Evolutionary conservation across 1,140 invertebrate species (phyloP).

Genomic region (Pristionchus pacificus): DNA sequence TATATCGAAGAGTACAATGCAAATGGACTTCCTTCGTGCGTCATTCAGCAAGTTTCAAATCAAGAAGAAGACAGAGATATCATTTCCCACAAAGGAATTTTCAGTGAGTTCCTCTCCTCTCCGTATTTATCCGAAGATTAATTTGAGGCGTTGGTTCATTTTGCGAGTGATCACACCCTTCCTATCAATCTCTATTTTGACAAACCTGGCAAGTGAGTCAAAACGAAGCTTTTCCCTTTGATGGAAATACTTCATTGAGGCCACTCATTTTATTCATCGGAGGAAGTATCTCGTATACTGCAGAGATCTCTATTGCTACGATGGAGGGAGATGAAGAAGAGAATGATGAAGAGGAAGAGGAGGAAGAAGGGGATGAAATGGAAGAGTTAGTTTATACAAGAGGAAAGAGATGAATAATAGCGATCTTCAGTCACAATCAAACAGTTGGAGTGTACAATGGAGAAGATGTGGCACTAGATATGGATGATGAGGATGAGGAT

Average conservation of each 20-base stretch:
- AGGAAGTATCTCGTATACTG: not conserved
- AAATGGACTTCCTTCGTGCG: not conserved
- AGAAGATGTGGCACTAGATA: not conserved
- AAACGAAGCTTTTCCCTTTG: not conserved
- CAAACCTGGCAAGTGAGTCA: slow-evolving; percentile 6
- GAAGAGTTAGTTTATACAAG: not conserved
- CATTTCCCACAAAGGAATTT: not conserved
- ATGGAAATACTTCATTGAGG: not conserved
- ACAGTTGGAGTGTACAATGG: not conserved
- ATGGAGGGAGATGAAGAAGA: not conserved
- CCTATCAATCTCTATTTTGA: slow-evolving; percentile 8
- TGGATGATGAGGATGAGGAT: not conserved
- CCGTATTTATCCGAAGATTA: not conserved
- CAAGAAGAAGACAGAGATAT: not conserved
- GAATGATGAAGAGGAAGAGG: slow-evolving; percentile 1
- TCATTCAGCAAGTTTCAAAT: not conserved
- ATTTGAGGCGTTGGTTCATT: not conserved
- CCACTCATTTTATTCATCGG: not conserved
- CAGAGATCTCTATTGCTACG: slow-evolving; percentile 7
- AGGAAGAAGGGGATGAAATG: not conserved
- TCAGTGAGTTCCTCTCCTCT: not conserved
- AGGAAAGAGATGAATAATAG: not conserved
- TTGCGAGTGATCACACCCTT: not conserved
- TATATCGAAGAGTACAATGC: not conserved
- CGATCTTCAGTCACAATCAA: not conserved